Evolutionary conservation across 2,888 invertebrate genomes (phyloP), one percentile per base, ranked within the genome.

Genomic region (Petrophora chlorosata): DNA sequence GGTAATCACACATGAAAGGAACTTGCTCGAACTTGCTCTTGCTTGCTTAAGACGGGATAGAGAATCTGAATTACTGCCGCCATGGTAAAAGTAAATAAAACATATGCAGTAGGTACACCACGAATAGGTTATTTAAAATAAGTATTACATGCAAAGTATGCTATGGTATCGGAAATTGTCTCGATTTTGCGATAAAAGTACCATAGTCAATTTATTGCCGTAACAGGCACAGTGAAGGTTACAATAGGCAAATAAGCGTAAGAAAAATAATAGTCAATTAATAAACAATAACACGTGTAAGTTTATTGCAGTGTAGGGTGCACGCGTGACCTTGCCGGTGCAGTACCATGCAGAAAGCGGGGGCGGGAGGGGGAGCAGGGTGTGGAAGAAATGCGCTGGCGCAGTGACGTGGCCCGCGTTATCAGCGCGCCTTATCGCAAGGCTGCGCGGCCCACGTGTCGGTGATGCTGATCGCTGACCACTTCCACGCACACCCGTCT

Each of bases 261-360:
- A 44, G 23, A 39, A 41, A 28, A 48, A 17, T 48, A 36, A 45
- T 40, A 22, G 13, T 10, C 10, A 35, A 34, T 46, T 26, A 47
- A 41, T 52, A 46, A n/a, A 44, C 42, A 34, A 53, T 53, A 56
- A 62, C 85, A 85, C 87, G 85, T 85, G 86, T 82, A 79, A 66
- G 73, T 71, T 74, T 76, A 53, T 67, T 65, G 67, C 66, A 44
- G 56, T 53, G 64, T 57, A 59, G 68, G 71, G 70, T 75, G 76
- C 77, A 76, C 67, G 78, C 76, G 76, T 64, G 77, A 70, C 82
- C 80, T 83, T 78, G 69, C 43, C 40, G 25, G 53, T 59, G 72
- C 62, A 54, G 53, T 55, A 60, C 30, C 51, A 34, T 44, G 43
- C 51, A 48, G 49, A 32, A 54, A 15, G 36, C 36, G 45, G 48